Base-by-base conservation (phyloP, 2,888 invertebrate genomes). In the Hirudinaria manillensis region DNA sequence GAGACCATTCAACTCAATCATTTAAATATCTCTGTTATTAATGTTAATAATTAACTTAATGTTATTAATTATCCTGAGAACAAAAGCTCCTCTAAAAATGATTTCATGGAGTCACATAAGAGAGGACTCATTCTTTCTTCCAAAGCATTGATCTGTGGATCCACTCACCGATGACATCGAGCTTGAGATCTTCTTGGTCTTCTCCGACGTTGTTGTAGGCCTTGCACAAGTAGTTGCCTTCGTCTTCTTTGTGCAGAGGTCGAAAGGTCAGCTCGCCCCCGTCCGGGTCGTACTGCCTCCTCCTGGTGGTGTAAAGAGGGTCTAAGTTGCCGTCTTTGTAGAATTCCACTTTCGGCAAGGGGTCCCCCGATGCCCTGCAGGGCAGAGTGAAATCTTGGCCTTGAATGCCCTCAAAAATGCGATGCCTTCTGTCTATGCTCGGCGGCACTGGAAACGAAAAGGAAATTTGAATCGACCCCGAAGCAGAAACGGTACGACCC, bases 291-390 rank as follows among this genome's bases (percentile, higher is more conserved):
- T 78, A 61, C 27, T 67, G 72, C 34, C 61, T 36, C 24, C 72
- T 65, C 34, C 76, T 73, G 19, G 76, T 76, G 7, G 70, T 51
- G 53, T 55, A 38, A 24, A 78, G 34, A 3, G 78, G 79, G 67
- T 73, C 66, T 16, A 4, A 16, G 55, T 68, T 51, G 32, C 45
- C 73, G 45, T 73, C 76, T 73, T 76, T 78, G 67, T 66, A 78
- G 76, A 80, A 80, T 65, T 79, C 77, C 27, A 77, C 78, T 66
- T 77, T 79, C 6, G 80, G 79, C 16, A 45, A n/a, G 1, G 80
- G 80, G 10, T 76, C 61, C 29, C 80, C 80, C 6, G n/a, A 51
- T 19, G 78, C 80, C 16, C 65, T 65, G 66, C 80, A 80, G 19
- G 74, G 74, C 55, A 80, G 45, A 29, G 70, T 67, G 67, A 77